Base-by-base conservation (phyloP, 2,797 vertebrate species). In the Acanthornis magna region DNA sequence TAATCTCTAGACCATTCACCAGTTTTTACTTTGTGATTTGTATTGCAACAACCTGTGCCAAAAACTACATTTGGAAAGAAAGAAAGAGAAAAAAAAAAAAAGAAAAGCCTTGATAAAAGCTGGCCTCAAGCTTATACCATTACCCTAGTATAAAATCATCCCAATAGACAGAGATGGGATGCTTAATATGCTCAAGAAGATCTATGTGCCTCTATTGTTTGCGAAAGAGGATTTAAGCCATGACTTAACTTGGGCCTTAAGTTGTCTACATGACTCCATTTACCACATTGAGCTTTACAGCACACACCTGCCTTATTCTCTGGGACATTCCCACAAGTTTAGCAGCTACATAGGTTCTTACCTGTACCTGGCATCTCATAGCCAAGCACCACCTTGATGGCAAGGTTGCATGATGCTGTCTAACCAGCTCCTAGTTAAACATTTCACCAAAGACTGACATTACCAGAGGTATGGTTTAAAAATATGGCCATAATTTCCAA, bases 221-320 rank as follows among this genome's bases (percentile, higher is more conserved):
- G 21, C 55, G 79, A 62, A 82, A 73, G 4, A 71, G 16, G 9
- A 57, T 47, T 85, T 70, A 62, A 76, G 14, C 9, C 7, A 19
- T 21, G 4, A 76, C 54, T 76, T 82, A 58, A 62, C 62, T 21
- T 48, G 25, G 17, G 19, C 10, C 4, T 61, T 92, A 53, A 76
- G 7, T 22, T 73, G 18, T 19, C 38, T 32, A 30, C 48, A 34
- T 27, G 40, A 76, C 38, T 45, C 43, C 8, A 3, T 8, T 9
- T 29, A 57, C 32, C 40, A 51, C 18, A 14, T 11, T 45, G 30
- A 81, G 63, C 18, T 79, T 87, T 36, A 75, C 14, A 89, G 30
- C 32, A 66, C 30, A 23, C 16, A 29, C 0, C 0, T 32, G 14
- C 3, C 7, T 78, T 48, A 30, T 40, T 62, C 43, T 29, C n/a